Evolutionary conservation across 1,140 invertebrate species (phyloP), one percentile per base, ranked within the genome.

Genomic region (Dreissena polymorpha): DNA sequence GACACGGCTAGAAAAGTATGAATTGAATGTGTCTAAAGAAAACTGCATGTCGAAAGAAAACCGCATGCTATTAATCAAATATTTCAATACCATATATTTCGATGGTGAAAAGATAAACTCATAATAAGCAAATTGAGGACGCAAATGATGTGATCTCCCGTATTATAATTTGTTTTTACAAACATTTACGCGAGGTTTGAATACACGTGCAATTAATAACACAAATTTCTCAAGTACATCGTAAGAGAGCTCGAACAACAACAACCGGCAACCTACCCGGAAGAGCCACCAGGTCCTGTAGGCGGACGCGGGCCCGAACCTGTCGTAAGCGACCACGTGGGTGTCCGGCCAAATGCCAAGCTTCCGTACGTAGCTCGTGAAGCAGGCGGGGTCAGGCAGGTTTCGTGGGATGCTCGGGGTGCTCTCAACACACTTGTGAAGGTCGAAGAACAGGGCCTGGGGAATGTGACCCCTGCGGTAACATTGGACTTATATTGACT

Each of bases 241-340:
- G 60, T 63, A n/a, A n/a, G 18, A 10, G 18, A 63, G 23, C 10
- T 63, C 18, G 18, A n/a, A 29, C 51, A 23, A 53, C 51, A 72
- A 53, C 51, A 72, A 7, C 0, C 18, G 39, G 50, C 14, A 64
- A 21, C 73, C 69, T 85, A 91, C 90, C 86, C 88, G 87, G 49
- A 91, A 90, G 6, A 90, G 27, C 89, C 89, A 91, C 89, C 89
- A 90, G 39, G 88, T 87, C 63, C 88, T 86, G 18, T 88, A 74
- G 8, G 89, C 85, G 12, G 87, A 80, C 1, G 78, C 21, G n/a
- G 75, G 84, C 65, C 87, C 84, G 51, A 86, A 74, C 69, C 87
- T 86, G 69, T 91, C 90, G 73, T 91, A 90, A 2, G 86, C 86
- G 21, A 91, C 76, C 51, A 91, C 84, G 77, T 91, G 90, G 7